Base-by-base conservation (phyloP, 2,888 invertebrate genomes). In the Andrena bucephala region DNA sequence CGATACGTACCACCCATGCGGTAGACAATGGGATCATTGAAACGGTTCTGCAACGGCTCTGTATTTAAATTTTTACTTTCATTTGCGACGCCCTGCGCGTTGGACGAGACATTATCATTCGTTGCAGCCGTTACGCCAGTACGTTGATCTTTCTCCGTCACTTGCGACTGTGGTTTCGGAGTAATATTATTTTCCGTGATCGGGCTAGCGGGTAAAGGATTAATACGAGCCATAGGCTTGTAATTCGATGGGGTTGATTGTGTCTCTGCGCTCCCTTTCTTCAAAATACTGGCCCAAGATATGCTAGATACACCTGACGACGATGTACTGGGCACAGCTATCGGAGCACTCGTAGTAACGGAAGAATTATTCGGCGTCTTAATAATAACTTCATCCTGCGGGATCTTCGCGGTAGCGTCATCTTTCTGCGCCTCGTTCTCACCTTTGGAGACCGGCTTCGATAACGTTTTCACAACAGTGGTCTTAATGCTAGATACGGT, bases 11-110 rank as follows among this genome's bases (percentile, higher is more conserved):
- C 96, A 94, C 96, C 97, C 95, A 96, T 96, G 90, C 96, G 95
- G 89, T 96, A 96, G 0, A 96, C 96, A 89, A 96, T 95, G 2
- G 97, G 97, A 94, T 97, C 96, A 89, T 96, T 95, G 85, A 95
- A 95, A 89, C 82, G 87, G 71, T 86, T 89, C 20, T 88, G 82
- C 10, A 84, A 48, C 29, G 77, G 42, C 16, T 76, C 85, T n/a
- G 74, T 7, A 27, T 81, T 83, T 0, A 71, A 1, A 10, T 8
- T 62, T 60, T 83, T 88, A 59, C 24, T 77, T 54, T 87, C 77
- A 36, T 63, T 81, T 68, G 42, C 29, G 52, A 63, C 0, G 29
- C n/a, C 80, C 66, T 72, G 83, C 27, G 54, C 7, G 16, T 29
- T 73, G 5, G 86, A 42, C 60, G 77, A 54, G 31, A 69, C 13